phyloP scores from a whole-genome alignment of 64 coral and sea anemone genomes.

The Stichodactyla helianthus region DNA sequence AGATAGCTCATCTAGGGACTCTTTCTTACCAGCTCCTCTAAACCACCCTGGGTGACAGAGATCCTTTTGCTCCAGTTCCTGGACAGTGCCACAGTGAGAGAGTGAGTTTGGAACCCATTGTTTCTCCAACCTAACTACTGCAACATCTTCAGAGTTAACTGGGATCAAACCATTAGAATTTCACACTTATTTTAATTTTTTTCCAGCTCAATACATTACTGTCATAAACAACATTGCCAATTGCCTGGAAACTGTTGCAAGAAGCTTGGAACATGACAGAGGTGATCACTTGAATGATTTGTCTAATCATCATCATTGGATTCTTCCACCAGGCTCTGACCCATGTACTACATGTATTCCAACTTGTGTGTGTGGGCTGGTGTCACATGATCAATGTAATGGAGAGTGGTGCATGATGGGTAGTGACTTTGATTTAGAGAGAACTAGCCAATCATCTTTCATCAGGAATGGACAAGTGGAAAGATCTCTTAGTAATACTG shows the following conservation, averaged over 20 bases:
- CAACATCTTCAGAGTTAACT: no score
- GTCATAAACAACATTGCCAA: conserved; percentile 67
- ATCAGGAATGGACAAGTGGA: background rate
- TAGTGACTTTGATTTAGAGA: background rate
- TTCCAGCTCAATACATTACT: conserved; percentile 49
- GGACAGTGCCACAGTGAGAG: no score
- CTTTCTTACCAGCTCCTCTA: background rate
- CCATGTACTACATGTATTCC: conserved; percentile 14
- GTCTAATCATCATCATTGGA: conserved; percentile 83
- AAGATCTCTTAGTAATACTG: background rate
- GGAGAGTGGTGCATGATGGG: conserved; percentile 63
- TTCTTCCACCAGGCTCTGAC: conserved; percentile 42
- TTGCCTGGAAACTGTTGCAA: conserved; percentile 65
- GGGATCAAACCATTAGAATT: no score
- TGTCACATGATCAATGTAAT: conserved; percentile 31
- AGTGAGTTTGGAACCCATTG: no score
- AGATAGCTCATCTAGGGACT: no score
- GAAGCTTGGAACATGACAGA: conserved; percentile 62
- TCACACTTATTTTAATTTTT: background rate
- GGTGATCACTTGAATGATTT: conserved; percentile 69
- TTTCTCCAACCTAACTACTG: no score
- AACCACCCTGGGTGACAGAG: background rate
- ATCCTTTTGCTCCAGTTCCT: no score
- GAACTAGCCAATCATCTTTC: background rate
- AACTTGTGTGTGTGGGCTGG: conserved; percentile 72